Evolutionary conservation across 1,140 invertebrate genomes (phyloP), one percentile per base, ranked within the genome.

Genomic region (Drosophila kurseongensis): DNA sequence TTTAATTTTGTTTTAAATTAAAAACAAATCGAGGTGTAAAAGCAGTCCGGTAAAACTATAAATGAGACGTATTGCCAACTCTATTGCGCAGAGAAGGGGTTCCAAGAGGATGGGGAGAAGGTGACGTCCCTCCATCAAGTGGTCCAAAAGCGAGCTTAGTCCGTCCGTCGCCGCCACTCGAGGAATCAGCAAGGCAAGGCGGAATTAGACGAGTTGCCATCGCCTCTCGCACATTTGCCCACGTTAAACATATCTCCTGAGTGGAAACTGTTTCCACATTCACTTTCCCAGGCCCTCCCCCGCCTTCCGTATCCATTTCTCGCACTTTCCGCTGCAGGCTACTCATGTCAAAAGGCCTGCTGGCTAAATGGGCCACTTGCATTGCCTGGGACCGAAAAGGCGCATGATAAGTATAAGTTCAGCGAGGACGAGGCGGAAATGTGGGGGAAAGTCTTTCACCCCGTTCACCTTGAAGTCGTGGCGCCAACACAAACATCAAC

Each of bases 221-320:
- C 44, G 71, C 77, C 52, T 84, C 61, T 62, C 62, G 35, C 67
- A 73, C 69, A 82, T 67, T 75, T 72, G 55, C 56, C 51, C 75
- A 76, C 69, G 79, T 71, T 79, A 79, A 88, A 88, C 83, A 88
- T 68, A 83, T 88, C 62, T 69, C 60, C 75, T 59, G 72, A 89
- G 84, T 88, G 83, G 56, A 66, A 74, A 52, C 65, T 61, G 77
- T 79, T 79, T 83, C 42, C 66, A 82, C 72, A 69, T 71, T 71
- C 67, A 69, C 50, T 71, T 54, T 69, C 40, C 42, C 67, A 2
- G n/a, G 40, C 10, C n/a, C 29, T 23, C n/a, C 14, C 29, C 10
- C n/a, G 13, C 36, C n/a, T 27, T 35, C 41, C 13, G 12, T 9
- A 32, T 18, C 38, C 16, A 50, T 61, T 55, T 40, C 12, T 4